Percentiles rank a stretch among this genome's conserved stretches.
These are phyloP conservation scores for Arctopsyche grandis DNA, from an alignment of 1,140 invertebrate species.

Conservation along the genomic window DNA sequence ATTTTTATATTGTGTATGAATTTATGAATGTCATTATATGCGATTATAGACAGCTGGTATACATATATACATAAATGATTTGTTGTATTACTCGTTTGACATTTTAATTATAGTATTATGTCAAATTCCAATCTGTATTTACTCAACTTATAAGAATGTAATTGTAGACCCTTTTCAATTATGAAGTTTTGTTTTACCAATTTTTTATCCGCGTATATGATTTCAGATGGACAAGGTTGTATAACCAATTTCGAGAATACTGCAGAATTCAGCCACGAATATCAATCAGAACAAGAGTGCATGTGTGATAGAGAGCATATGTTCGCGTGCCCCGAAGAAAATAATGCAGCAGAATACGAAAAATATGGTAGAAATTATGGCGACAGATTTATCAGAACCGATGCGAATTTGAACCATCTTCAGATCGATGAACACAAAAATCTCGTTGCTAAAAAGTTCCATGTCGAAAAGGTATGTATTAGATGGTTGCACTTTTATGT, in stretches of 20 bases:
- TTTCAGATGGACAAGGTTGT: conserved; percentile 84
- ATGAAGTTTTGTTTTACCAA: background rate
- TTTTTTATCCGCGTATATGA: background rate
- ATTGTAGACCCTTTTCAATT: too few relatives aligned
- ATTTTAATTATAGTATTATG: conserved; percentile 19
- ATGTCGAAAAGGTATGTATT: conserved; percentile 68
- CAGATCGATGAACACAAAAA: conserved; percentile 72
- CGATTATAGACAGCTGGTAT: background rate
- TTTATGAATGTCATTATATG: conserved; percentile 11
- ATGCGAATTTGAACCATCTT: conserved; percentile 63
- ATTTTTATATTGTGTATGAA: background rate
- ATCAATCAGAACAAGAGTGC: conserved; percentile 93
- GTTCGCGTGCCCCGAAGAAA: conserved; percentile 83
- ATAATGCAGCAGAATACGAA: too few relatives aligned
- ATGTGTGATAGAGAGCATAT: conserved; percentile 99
- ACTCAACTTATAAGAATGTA: too few relatives aligned
- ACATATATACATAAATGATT: too few relatives aligned
- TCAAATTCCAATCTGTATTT: background rate
- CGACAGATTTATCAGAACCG: conserved; percentile 55
- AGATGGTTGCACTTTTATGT: background rate
- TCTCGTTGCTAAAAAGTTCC: conserved; percentile 84
- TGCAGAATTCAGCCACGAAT: conserved; percentile 93
- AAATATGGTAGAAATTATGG: background rate
- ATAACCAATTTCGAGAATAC: conserved; percentile 91
- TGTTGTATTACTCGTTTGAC: background rate